Base-by-base conservation (phyloP, 2,797 vertebrate genomes). In the Oryzias dopingdopingensis region DNA sequence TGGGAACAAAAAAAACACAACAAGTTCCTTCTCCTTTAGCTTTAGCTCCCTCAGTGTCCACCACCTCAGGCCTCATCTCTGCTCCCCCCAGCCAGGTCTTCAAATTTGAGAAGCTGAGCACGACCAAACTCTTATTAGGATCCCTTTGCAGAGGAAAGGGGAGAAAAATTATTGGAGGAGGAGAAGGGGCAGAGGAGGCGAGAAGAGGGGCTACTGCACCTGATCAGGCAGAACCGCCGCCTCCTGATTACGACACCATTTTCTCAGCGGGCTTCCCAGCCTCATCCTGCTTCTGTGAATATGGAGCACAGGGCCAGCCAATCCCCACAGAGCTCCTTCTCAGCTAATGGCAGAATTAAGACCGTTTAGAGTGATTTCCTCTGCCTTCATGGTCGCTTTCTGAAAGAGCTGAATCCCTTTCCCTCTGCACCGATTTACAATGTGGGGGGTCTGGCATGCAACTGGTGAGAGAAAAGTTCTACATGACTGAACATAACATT, bases 211-310 rank as follows among this genome's bases (percentile, higher is more conserved):
- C 92, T 86, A 88, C 84, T 92, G 93, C 93, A 95, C 95, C 95
- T 96, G 94, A 98, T 96, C 94, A 94, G 93, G 91, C 93, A 92
- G 91, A 95, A 93, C 94, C 92, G 95, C 93, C 86, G 89, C 93
- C 91, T 95, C 92, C 95, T 98, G 96, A 98, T 98, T 98, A 98
- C 95, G 92, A 94, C 92, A 94, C 93, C 93, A 96, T 98, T 98
- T 98, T 96, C 96, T 93, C 96, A 96, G 96, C 95, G 89, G 94
- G 96, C 90, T 89, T 84, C 90, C 90, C 92, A 91, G 92, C 93
- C 95, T 95, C 94, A 95, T 95, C 94, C 94, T 92, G 94, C 93
- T 93, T 91, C 93, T 92, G 94, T 98, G 95, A 98, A 96, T 98
- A 96, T 96, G 94, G 94, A 96, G 93, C 91, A 88, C 81, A 77